A percentile compares a stretch with the other conserved stretches of the same genome.
Conservation (phyloP, 1,140 invertebrate genomes). For the Pachypeltis micranthus region DNA sequence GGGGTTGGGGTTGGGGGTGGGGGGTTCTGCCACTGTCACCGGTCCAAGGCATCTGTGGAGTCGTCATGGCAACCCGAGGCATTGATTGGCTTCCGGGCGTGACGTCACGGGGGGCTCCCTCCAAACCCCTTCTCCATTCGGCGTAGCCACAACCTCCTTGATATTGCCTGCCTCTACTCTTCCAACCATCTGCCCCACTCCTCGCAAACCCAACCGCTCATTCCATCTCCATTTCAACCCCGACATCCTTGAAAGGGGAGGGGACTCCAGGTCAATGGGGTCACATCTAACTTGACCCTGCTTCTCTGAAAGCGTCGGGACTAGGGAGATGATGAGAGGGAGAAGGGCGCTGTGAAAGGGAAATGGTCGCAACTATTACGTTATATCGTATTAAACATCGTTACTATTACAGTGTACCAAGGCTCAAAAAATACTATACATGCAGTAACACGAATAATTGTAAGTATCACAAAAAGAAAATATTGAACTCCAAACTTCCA, state of each 20-base stretch:
- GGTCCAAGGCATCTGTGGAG: background rate
- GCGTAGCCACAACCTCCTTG: conserved; percentile 14
- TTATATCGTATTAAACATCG: too few relatives aligned
- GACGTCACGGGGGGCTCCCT: conserved; percentile 13
- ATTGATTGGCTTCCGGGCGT: conserved; percentile 21
- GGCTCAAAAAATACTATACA: too few relatives aligned
- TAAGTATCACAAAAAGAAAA: too few relatives aligned
- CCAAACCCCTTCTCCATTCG: too few relatives aligned
- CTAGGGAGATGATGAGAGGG: too few relatives aligned
- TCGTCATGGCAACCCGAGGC: background rate
- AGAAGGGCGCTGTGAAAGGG: too few relatives aligned
- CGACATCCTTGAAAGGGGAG: background rate
- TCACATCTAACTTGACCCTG: conserved; percentile 8
- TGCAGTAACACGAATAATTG: too few relatives aligned
- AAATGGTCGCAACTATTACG: background rate
- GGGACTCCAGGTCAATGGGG: background rate
- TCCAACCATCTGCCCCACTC: background rate
- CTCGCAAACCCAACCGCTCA: background rate
- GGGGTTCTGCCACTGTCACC: background rate
- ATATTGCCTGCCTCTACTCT: conserved; percentile 5
- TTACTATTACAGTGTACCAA: too few relatives aligned
- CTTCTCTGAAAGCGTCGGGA: too few relatives aligned
- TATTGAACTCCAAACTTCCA: too few relatives aligned
- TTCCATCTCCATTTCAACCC: conserved; percentile 1
- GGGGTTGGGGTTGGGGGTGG: background rate